Percentiles rank a stretch among this genome's conserved stretches.
These are phyloP conservation scores for Hyperopisus bebe DNA, from an alignment of 2,113 vertebrate genomes.

Conservation along the genomic window DNA sequence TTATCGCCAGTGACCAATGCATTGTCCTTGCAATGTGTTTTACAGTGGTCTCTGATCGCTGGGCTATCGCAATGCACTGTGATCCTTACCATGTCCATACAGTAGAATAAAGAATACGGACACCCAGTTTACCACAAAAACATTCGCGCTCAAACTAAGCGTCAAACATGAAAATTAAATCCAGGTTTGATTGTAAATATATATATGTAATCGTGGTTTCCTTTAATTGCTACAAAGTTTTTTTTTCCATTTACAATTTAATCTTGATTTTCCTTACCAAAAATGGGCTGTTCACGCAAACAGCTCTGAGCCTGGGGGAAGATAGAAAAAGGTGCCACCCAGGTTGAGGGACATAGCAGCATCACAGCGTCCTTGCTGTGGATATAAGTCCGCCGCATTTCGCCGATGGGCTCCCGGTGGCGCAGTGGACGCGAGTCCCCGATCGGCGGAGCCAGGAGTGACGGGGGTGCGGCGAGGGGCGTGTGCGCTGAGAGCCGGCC, in stretches of 20 bases:
- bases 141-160: not conserved
- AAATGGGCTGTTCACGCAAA: not conserved
- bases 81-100: not conserved
- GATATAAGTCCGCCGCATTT: not conserved
- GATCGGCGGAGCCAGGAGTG: not conserved
- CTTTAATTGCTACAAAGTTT: not conserved
- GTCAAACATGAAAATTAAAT: not conserved
- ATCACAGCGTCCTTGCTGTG: not conserved
- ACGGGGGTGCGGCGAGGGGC: not conserved
- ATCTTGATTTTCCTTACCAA: conserved; percentile 7
- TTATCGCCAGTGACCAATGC: conserved; percentile 50
- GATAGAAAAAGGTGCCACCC: conserved; percentile 7
- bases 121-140: not conserved
- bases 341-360: not conserved
- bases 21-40: conserved; percentile 44
- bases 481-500: not conserved
- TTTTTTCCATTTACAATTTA: not conserved
- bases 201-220: not conserved
- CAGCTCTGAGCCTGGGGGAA: not conserved
- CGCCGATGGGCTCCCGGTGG: not conserved
- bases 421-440: not conserved
- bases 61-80: conserved; percentile 24
- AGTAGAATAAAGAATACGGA: not conserved
- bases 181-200: not conserved
- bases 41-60: conserved; percentile 34